Evolutionary conservation across 2,888 invertebrate genomes (phyloP).

Genomic region (Dynastes grantii): DNA sequence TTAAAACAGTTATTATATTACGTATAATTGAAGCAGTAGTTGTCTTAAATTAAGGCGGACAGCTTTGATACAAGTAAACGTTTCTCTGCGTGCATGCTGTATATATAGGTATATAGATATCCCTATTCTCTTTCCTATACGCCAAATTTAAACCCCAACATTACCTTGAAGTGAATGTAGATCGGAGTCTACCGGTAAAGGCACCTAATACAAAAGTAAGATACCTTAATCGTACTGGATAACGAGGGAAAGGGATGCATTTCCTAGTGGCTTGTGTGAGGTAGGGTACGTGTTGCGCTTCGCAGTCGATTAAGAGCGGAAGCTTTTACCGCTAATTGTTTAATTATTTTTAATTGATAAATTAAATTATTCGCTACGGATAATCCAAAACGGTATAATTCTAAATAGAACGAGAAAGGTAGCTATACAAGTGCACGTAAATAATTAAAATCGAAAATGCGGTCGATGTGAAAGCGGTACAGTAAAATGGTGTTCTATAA

Average conservation of each 20-base stretch:
- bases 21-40: no score
- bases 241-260: not conserved
- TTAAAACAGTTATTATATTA: no score
- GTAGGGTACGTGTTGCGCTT: not conserved
- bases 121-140: not conserved
- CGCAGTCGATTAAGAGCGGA: not conserved
- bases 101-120: no score
- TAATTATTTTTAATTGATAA: slow-evolving; percentile 8
- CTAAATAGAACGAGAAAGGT: no score
- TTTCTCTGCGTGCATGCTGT: no score
- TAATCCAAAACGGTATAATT: no score
- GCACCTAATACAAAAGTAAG: not conserved
- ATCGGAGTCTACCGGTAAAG: not conserved
- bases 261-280: not conserved
- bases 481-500: no score
- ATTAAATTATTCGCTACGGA: not conserved
- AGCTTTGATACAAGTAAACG: no score
- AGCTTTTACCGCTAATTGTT: slow-evolving; percentile 3
- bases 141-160: not conserved
- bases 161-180: not conserved
- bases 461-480: no score
- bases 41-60: no score
- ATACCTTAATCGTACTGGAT: not conserved
- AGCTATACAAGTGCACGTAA: no score
- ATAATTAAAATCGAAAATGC: no score